phyloP scores from a whole-genome alignment of 2,888 invertebrate species.

The Rhagophthalmus giganteus region DNA sequence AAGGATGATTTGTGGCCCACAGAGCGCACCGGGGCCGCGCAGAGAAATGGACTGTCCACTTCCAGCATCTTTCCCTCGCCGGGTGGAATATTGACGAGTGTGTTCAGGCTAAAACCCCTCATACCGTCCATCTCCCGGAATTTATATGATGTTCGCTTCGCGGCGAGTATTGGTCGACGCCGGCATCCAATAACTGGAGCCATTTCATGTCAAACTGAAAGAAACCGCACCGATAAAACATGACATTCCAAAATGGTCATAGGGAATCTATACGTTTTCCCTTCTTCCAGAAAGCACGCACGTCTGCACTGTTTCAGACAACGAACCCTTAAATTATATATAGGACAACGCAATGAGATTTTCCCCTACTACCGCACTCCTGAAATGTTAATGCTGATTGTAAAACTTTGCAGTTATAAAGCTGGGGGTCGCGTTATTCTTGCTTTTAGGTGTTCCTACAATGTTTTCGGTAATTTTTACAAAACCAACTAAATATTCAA shows the following conservation, averaged over 20 bases:
- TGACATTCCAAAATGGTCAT: slow-evolving; percentile 52
- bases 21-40: slow-evolving; percentile 45
- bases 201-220: slow-evolving; percentile 54
- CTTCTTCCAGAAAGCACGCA: slow-evolving; percentile 34
- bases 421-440: slow-evolving; percentile 52
- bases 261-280: slow-evolving; percentile 45
- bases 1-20: slow-evolving; percentile 47
- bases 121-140: slow-evolving; percentile 52
- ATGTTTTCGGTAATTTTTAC: slow-evolving; percentile 30
- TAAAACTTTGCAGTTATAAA: slow-evolving; percentile 55
- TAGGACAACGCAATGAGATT: slow-evolving; percentile 49
- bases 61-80: slow-evolving; percentile 44
- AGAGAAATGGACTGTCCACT: slow-evolving; percentile 56
- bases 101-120: slow-evolving; percentile 41
- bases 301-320: slow-evolving; percentile 32
- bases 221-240: slow-evolving; percentile 55
- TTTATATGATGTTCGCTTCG: slow-evolving; percentile 55
- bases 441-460: slow-evolving; percentile 45
- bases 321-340: slow-evolving; percentile 46
- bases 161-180: slow-evolving; percentile 52
- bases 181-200: slow-evolving; percentile 54
- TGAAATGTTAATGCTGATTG: slow-evolving; percentile 56
- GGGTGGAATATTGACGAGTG: slow-evolving; percentile 48
- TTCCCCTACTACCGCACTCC: slow-evolving; percentile 47
- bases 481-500: slow-evolving; percentile 24